Conservation (phyloP, 1,140 invertebrate species). For the Papilio machaon region DNA sequence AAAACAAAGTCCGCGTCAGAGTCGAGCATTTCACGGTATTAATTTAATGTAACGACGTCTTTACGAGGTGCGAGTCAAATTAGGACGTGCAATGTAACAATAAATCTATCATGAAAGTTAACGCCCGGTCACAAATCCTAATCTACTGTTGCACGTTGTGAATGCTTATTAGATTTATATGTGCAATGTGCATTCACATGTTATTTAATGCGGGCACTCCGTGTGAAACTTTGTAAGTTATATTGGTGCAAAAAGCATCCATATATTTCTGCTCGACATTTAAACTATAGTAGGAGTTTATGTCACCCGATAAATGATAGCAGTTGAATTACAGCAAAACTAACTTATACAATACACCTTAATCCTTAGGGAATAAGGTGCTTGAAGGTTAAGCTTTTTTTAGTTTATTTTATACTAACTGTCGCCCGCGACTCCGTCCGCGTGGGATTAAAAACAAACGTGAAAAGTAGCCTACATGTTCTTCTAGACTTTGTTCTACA, state of each 20-base stretch:
- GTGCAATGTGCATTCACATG: slow-evolving; percentile 38
- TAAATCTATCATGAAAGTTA: slow-evolving; percentile 75
- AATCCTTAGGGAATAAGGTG: too few species aligned
- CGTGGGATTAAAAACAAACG: too few species aligned
- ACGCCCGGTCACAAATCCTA: slow-evolving; percentile 76
- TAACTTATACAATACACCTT: too few species aligned
- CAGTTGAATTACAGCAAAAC: neutral
- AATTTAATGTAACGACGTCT: slow-evolving; percentile 74
- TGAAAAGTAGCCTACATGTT: too few species aligned
- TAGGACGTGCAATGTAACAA: slow-evolving; percentile 68
- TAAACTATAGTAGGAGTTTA: neutral
- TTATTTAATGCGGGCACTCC: slow-evolving; percentile 26
- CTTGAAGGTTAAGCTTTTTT: too few species aligned
- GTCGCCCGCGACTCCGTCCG: too few species aligned
- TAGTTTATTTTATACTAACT: too few species aligned
- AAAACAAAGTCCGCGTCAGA: neutral
- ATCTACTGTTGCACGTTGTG: slow-evolving; percentile 67
- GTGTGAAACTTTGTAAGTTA: slow-evolving; percentile 14
- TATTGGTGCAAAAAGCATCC: slow-evolving; percentile 3
- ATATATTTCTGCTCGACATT: neutral
- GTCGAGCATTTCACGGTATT: slow-evolving; percentile 50
- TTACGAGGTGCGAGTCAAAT: slow-evolving; percentile 74
- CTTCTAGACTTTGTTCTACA: too few species aligned
- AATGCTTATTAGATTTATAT: slow-evolving; percentile 47
- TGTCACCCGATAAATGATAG: neutral